These are phyloP conservation scores for Theristicus caerulescens DNA, from an alignment of 2,113 vertebrate species.

Conservation along the genomic window DNA sequence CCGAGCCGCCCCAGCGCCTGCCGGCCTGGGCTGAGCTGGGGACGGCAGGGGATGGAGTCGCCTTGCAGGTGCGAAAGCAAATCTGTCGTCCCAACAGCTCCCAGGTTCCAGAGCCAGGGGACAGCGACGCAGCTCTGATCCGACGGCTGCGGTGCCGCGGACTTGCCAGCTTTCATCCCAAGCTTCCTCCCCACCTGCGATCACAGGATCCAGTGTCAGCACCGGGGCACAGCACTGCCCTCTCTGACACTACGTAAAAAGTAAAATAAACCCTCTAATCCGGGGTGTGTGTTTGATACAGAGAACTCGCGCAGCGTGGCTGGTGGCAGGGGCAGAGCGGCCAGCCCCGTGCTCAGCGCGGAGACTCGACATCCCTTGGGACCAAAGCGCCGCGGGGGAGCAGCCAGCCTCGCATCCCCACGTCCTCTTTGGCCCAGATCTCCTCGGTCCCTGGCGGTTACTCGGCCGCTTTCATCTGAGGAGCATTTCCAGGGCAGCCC, in stretches of 20 bases:
- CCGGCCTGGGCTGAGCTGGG: neutral
- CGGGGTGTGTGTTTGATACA: accelerated
- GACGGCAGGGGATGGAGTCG: neutral
- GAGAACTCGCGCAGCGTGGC: accelerated
- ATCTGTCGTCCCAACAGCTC: neutral
- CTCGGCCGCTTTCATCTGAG: neutral
- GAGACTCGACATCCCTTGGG: accelerated
- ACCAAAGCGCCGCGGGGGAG: accelerated
- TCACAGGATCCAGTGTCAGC: neutral
- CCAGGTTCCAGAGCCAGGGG: neutral
- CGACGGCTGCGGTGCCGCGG: neutral
- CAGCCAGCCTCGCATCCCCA: neutral
- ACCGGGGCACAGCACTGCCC: accelerated
- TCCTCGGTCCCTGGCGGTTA: neutral
- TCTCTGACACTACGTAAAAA: neutral
- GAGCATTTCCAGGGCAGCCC: neutral
- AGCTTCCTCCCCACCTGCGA: neutral
- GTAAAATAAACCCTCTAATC: neutral
- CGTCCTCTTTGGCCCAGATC: neutral
- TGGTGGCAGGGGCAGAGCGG: neutral
- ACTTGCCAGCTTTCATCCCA: neutral
- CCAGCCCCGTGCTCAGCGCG: neutral
- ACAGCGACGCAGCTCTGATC: neutral
- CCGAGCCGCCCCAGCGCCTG: accelerated
- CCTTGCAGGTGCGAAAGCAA: neutral